phyloP scores from a whole-genome alignment of 2,888 invertebrate genomes.

The Aradus depressus region DNA sequence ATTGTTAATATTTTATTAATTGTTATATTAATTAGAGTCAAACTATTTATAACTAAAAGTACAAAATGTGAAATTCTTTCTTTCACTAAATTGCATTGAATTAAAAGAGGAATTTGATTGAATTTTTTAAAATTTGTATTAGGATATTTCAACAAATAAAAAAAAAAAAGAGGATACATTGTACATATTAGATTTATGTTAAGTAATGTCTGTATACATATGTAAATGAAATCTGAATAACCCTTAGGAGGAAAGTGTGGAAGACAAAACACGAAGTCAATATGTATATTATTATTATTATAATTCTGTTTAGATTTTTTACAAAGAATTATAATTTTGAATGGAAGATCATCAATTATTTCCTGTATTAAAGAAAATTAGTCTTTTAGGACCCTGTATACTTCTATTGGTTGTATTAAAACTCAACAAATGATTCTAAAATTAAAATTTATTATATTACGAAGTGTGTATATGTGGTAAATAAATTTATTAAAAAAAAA shows the following conservation, averaged over 20 bases:
- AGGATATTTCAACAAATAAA: constrained; percentile 1
- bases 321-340: neutral
- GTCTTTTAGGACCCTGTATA: neutral
- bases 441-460: constrained; percentile 7
- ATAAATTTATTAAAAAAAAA: constrained; percentile 8
- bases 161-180: constrained; percentile 14
- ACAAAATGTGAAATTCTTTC: no score
- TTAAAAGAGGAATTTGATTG: no score
- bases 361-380: constrained; percentile 1
- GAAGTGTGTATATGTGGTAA: constrained; percentile 4
- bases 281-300: no score
- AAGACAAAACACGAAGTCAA: no score
- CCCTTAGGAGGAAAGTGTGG: no score
- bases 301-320: neutral
- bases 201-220: no score
- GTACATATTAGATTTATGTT: constrained; percentile 17
- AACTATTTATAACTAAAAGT: no score
- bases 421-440: constrained; percentile 13
- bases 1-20: no score
- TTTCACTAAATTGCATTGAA: no score
- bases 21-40: no score
- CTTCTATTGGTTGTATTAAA: constrained; percentile 6
- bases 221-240: no score
- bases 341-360: neutral
- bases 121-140: no score